Evolutionary conservation across 1,140 invertebrate species (phyloP).

Genomic region (Drosophila littoralis): DNA sequence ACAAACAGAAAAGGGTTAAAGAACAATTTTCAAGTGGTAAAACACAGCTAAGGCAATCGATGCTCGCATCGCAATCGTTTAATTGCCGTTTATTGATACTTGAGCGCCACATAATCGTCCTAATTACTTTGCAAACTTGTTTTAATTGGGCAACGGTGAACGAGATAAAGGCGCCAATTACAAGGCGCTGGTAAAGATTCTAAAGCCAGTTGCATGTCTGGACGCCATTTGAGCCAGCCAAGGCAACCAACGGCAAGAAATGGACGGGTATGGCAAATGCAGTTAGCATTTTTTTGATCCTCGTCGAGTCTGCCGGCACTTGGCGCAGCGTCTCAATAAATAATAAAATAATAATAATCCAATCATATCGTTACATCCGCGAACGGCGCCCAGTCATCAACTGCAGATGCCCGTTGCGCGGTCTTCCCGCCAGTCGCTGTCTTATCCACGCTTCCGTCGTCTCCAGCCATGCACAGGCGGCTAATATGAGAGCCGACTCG

Average conservation of each 20-base stretch:
- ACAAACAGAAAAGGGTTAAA: slow-evolving; percentile 47
- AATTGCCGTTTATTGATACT: slow-evolving; percentile 80
- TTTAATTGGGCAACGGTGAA: slow-evolving; percentile 74
- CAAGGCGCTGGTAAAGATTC: slow-evolving; percentile 44
- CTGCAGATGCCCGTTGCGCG: slow-evolving; percentile 29
- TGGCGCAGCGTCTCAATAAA: slow-evolving; percentile 67
- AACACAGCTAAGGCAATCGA: slow-evolving; percentile 62
- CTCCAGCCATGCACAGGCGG: slow-evolving; percentile 42
- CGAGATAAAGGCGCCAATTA: slow-evolving; percentile 77
- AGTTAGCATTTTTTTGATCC: background rate
- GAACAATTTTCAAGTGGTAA: slow-evolving; percentile 51
- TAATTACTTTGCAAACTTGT: slow-evolving; percentile 82
- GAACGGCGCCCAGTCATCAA: slow-evolving; percentile 59
- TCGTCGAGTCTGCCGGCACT: slow-evolving; percentile 34
- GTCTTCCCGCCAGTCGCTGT: slow-evolving; percentile 13
- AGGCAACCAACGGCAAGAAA: slow-evolving; percentile 5
- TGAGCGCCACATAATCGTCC: slow-evolving; percentile 80
- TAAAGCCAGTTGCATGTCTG: slow-evolving; percentile 69
- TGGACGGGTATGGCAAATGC: slow-evolving; percentile 18
- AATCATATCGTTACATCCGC: slow-evolving; percentile 80
- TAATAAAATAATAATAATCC: slow-evolving; percentile 81
- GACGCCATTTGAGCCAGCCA: slow-evolving; percentile 49
- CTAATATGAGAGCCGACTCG: slow-evolving; percentile 55
- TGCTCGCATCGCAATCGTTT: slow-evolving; percentile 47
- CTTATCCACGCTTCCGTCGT: slow-evolving; percentile 49